Conservation (phyloP, 2,888 invertebrate species). For the Yponomeuta evonymella region DNA sequence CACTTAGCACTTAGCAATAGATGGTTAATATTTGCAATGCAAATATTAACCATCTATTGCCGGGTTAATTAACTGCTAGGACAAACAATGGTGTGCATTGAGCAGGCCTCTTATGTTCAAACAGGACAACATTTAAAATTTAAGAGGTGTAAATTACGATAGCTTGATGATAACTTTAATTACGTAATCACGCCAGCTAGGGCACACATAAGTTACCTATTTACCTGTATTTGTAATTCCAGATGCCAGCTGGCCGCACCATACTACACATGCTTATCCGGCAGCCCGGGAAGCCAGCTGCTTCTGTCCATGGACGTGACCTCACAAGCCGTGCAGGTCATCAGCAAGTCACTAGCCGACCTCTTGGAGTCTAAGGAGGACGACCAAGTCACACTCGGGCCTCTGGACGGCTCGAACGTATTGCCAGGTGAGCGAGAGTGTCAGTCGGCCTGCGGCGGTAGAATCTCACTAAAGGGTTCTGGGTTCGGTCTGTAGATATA, state of each 20-base stretch:
- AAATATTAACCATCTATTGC: too few relatives aligned
- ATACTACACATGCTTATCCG: conserved; percentile 80
- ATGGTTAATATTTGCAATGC: too few relatives aligned
- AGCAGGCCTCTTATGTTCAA: too few relatives aligned
- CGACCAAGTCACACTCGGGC: conserved; percentile 28
- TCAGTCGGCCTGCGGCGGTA: neutral
- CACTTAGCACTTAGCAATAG: too few relatives aligned
- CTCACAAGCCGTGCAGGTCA: conserved; percentile 64
- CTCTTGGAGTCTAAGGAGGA: conserved; percentile 29
- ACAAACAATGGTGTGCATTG: too few relatives aligned
- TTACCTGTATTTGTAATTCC: conserved; percentile 28
- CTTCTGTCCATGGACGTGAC: conserved; percentile 79
- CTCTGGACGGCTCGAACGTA: conserved; percentile 46
- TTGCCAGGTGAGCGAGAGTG: conserved; percentile 45
- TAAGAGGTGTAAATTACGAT: neutral
- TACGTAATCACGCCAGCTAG: neutral
- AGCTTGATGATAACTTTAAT: neutral
- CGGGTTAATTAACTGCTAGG: too few relatives aligned
- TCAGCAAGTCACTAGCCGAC: conserved; percentile 62
- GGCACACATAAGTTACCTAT: neutral
- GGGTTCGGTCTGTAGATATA: too few relatives aligned
- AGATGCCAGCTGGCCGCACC: conserved; percentile 79
- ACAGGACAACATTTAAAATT: too few relatives aligned
- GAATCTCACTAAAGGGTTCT: too few relatives aligned
- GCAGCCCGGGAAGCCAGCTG: conserved; percentile 57